Evolutionary conservation across 2,113 vertebrate genomes (phyloP).

Genomic region (Ictalurus furcatus): DNA sequence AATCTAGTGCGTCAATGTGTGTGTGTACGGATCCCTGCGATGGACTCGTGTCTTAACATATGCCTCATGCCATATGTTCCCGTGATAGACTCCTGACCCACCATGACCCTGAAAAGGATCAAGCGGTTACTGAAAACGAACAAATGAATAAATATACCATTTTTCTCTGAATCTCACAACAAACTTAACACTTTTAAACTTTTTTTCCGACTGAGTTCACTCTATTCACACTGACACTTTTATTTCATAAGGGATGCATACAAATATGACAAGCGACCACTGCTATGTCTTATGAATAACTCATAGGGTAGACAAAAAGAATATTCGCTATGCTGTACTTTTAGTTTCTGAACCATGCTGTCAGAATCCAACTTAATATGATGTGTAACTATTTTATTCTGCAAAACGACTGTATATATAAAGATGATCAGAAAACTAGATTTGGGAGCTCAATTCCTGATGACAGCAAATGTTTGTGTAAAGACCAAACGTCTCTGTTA

Average conservation of each 20-base stretch:
- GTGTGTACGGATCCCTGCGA: not conserved
- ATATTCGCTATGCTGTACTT: conserved; percentile 69
- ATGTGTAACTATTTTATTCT: conserved; percentile 62
- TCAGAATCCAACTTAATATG: conserved; percentile 69
- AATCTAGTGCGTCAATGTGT: not conserved
- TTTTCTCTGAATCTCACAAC: conserved; percentile 9
- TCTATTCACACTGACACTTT: conserved; percentile 54
- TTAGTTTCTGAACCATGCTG: conserved; percentile 65
- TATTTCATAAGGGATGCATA: conserved; percentile 67
- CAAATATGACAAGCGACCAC: conserved; percentile 69
- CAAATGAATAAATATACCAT: not conserved
- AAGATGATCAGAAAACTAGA: conserved; percentile 62
- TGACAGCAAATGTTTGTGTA: not conserved
- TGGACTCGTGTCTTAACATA: no score
- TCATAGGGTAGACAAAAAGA: conserved; percentile 67
- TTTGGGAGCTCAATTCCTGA: conserved; percentile 57
- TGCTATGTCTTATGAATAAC: conserved; percentile 73
- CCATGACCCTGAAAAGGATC: not conserved
- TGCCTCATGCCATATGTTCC: not conserved
- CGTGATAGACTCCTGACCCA: not conserved
- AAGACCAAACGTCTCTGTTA: not conserved
- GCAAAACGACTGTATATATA: conserved; percentile 36
- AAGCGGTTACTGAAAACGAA: not conserved
- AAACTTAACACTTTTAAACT: not conserved
- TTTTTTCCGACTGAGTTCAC: conserved; percentile 16